Evolutionary conservation across 2,797 vertebrate species (phyloP).

Genomic region (Sylvilagus floridanus): DNA sequence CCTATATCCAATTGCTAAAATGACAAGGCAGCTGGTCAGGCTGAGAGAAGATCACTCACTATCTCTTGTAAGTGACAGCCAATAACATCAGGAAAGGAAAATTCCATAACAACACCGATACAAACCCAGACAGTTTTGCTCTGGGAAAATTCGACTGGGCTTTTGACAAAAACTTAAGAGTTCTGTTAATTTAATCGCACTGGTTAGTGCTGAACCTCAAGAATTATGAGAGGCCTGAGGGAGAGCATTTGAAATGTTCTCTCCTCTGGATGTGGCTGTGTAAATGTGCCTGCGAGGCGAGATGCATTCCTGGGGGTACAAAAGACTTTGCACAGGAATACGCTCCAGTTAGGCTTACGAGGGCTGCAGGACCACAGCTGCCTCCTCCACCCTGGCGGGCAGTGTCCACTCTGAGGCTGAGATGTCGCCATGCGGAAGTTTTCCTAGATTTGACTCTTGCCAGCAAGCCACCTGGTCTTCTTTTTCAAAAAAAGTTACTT

Average conservation of each 20-base stretch:
- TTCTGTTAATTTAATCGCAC: constrained; percentile 7
- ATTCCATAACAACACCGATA: neutral
- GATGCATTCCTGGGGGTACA: neutral
- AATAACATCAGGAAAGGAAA: constrained; percentile 20
- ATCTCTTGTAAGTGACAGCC: constrained; percentile 60
- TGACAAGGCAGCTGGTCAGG: constrained; percentile 66
- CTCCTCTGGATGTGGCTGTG: neutral
- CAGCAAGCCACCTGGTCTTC: neutral
- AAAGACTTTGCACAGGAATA: neutral
- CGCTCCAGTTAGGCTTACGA: neutral
- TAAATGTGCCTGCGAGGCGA: neutral
- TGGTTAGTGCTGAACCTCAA: constrained; percentile 21
- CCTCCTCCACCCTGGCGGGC: neutral
- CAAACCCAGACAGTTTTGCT: neutral
- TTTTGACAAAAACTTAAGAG: constrained; percentile 6
- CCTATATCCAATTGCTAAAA: constrained; percentile 70
- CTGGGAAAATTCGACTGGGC: neutral
- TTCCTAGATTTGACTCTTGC: neutral
- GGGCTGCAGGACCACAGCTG: neutral
- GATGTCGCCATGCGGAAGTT: neutral
- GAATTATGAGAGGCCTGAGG: neutral
- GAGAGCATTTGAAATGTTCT: constrained; percentile 26
- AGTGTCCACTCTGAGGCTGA: neutral
- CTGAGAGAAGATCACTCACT: constrained; percentile 54
- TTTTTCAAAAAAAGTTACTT: too few relatives aligned